Percentiles rank a stretch among this genome's conserved stretches.
These are phyloP conservation scores for Oreortyx pictus DNA, from an alignment of 2,797 vertebrate species.

Conservation along the genomic window DNA sequence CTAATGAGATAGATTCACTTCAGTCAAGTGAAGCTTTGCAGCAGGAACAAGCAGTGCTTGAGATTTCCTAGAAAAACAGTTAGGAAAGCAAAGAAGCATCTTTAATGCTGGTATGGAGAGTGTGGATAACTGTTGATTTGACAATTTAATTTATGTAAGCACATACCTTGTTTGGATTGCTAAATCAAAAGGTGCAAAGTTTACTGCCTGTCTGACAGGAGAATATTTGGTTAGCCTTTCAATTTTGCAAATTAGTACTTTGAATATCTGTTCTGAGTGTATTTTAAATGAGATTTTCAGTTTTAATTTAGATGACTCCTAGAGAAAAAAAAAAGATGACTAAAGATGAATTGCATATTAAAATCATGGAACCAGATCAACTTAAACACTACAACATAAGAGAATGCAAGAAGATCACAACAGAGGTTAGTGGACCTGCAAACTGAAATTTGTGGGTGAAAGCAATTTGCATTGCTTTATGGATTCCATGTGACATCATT, in stretches of 20 bases:
- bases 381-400: background rate
- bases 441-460: background rate
- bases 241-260: background rate
- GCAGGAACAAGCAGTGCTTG: background rate
- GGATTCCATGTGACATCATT: background rate
- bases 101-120: background rate
- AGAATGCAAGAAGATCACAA: background rate
- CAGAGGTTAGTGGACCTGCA: background rate
- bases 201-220: background rate
- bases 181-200: background rate
- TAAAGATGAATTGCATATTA: background rate
- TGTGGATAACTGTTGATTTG: fast-evolving
- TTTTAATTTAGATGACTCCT: background rate
- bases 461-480: background rate
- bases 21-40: background rate
- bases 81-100: background rate
- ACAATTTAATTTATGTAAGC: background rate
- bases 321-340: background rate
- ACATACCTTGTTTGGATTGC: background rate
- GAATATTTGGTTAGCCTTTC: background rate
- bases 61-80: background rate
- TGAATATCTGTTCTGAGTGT: background rate
- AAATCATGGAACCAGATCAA: background rate
- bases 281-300: background rate
- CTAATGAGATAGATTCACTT: background rate